Evolutionary conservation across 2,888 invertebrate genomes (phyloP).

Genomic region (Apamea anceps): DNA sequence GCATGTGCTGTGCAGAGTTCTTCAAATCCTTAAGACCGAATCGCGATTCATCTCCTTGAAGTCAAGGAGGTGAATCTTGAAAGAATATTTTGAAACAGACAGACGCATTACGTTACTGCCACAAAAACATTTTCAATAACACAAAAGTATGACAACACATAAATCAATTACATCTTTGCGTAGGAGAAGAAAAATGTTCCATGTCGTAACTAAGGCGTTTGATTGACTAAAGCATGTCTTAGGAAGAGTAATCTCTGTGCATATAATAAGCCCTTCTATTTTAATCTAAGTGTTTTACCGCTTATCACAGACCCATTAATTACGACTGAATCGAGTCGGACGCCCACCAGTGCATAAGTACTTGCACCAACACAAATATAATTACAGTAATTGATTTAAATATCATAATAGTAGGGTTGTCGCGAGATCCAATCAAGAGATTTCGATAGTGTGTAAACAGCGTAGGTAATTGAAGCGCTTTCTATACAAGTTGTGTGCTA

Average conservation of each 20-base stretch:
- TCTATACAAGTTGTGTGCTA: constrained; percentile 46
- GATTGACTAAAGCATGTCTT: constrained; percentile 74
- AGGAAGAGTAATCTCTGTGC: constrained; percentile 73
- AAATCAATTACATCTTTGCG: constrained; percentile 44
- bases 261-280: constrained; percentile 81
- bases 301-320: constrained; percentile 87
- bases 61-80: no score
- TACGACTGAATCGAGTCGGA: constrained; percentile 78
- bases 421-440: constrained; percentile 77
- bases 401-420: constrained; percentile 83
- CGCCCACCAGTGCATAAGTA: constrained; percentile 79
- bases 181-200: constrained; percentile 53
- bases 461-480: constrained; percentile 75
- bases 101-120: not conserved
- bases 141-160: constrained; percentile 18
- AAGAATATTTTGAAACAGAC: not conserved
- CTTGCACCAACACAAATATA: constrained; percentile 79
- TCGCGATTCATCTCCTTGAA: no score
- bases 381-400: constrained; percentile 89
- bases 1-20: no score
- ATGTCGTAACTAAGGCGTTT: constrained; percentile 64
- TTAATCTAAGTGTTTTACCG: constrained; percentile 87
- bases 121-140: constrained; percentile 11
- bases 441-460: constrained; percentile 82
- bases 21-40: no score